Conservation (phyloP, 2,113 vertebrate genomes). For the Arothron firmamentum region DNA sequence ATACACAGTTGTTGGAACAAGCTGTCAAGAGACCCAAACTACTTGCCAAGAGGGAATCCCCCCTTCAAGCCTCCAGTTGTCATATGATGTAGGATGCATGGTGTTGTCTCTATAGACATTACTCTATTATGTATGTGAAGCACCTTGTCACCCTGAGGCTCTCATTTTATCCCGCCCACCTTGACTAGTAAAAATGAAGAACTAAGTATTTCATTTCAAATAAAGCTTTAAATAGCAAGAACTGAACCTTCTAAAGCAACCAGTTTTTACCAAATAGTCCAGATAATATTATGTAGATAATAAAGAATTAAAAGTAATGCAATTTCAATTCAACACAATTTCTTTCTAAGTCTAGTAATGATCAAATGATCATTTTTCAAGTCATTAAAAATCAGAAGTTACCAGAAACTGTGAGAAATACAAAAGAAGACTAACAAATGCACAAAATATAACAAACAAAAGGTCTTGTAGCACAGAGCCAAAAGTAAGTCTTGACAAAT, state of each 20-base stretch:
- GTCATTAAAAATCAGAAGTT: too few species aligned
- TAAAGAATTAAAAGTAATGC: too few species aligned
- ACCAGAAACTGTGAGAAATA: too few species aligned
- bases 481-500: constrained; percentile 37
- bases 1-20: constrained; percentile 14
- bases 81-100: constrained; percentile 9
- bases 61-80: constrained; percentile 12
- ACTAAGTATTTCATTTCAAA: too few species aligned
- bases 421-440: neutral
- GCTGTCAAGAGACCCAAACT: constrained; percentile 17
- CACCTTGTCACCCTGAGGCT: constrained; percentile 7
- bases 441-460: constrained; percentile 1
- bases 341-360: too few species aligned
- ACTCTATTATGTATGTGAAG: neutral
- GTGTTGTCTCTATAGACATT: neutral
- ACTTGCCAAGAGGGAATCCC: constrained; percentile 30
- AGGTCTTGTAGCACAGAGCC: constrained; percentile 5
- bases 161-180: neutral
- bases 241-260: too few species aligned
- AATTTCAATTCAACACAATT: too few species aligned
- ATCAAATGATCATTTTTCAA: too few species aligned
- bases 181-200: too few species aligned
- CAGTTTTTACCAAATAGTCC: too few species aligned
- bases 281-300: too few species aligned
- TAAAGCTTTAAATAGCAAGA: too few species aligned